These are phyloP conservation scores for Aix galericulata DNA, from an alignment of 2,113 vertebrate genomes.

Conservation along the genomic window DNA sequence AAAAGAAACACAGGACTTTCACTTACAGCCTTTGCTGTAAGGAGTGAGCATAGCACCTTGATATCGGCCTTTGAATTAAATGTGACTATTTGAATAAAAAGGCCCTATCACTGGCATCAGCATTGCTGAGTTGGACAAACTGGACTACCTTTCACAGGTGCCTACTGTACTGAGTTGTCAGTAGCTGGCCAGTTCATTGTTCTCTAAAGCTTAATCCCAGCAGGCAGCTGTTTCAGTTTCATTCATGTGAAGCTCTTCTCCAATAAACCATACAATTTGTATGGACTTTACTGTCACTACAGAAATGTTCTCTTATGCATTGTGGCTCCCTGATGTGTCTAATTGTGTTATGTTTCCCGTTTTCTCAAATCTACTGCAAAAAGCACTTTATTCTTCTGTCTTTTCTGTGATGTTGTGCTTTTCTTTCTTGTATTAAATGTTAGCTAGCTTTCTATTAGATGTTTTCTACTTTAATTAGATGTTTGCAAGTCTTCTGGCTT, in stretches of 20 bases:
- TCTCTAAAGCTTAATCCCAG: conserved; percentile 40
- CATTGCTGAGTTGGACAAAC: not conserved
- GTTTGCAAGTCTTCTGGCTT: conserved; percentile 54
- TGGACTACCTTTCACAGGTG: not conserved
- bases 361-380: conserved; percentile 70
- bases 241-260: conserved; percentile 20
- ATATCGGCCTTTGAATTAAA: not conserved
- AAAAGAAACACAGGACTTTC: not conserved
- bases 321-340: conserved; percentile 69
- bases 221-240: conserved; percentile 37
- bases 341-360: conserved; percentile 68
- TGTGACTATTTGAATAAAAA: not conserved
- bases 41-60: not conserved
- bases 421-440: conserved; percentile 61
- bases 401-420: conserved; percentile 47
- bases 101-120: not conserved
- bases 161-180: not conserved
- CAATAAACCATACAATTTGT: conserved; percentile 14
- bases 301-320: conserved; percentile 40
- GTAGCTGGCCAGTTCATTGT: conserved; percentile 18
- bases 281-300: conserved; percentile 49
- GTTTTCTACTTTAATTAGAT: conserved; percentile 72
- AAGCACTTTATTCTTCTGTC: conserved; percentile 61
- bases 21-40: not conserved
- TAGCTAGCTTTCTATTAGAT: conserved; percentile 63